Evolutionary conservation across 2,797 vertebrate species (phyloP).

Genomic region (Phyllotis vaccarum): DNA sequence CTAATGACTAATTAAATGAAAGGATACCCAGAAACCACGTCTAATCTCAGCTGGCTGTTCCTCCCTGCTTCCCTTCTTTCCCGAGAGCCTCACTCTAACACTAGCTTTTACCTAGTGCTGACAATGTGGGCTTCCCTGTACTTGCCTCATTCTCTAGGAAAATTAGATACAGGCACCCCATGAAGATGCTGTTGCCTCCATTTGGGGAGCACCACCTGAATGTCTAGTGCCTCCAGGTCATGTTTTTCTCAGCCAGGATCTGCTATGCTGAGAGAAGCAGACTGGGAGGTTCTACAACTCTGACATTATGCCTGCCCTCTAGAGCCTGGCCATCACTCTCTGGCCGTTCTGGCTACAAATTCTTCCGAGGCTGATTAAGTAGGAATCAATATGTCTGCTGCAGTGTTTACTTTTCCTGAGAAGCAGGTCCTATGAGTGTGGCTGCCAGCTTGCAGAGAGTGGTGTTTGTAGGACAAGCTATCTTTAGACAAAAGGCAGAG

Average conservation of each 20-base stretch:
- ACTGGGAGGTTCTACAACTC: accelerated
- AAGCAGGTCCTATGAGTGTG: background rate
- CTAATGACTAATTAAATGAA: background rate
- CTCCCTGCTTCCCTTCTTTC: background rate
- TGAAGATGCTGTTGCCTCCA: background rate
- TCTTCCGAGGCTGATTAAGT: conserved; percentile 1
- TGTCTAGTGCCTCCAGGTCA: background rate
- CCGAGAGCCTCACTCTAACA: accelerated
- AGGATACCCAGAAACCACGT: background rate
- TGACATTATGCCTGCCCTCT: background rate
- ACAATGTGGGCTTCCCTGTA: background rate
- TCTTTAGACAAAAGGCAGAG: background rate
- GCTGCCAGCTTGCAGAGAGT: background rate
- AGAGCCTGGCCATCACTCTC: background rate
- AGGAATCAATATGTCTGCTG: background rate
- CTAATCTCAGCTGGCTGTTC: background rate
- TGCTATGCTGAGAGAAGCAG: background rate
- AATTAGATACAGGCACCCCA: accelerated
- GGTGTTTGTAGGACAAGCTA: background rate
- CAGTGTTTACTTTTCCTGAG: background rate
- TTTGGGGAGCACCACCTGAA: too few relatives aligned
- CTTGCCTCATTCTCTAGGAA: accelerated
- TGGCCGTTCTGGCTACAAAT: background rate
- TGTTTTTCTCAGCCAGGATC: background rate
- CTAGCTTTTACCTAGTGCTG: background rate